Conservation (phyloP, 2,113 vertebrate genomes). For the Pachypanchax playfairii region DNA sequence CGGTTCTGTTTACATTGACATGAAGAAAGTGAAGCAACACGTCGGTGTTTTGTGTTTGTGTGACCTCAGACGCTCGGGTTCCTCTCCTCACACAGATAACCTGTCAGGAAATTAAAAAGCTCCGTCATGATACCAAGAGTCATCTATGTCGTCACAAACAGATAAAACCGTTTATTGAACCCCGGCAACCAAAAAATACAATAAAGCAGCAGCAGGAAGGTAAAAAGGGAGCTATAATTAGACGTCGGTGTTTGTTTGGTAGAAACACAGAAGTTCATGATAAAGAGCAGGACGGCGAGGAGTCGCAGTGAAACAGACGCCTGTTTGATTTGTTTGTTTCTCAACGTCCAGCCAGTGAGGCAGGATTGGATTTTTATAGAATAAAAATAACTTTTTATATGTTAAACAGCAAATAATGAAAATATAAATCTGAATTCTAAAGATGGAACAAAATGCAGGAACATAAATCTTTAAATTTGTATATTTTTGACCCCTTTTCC, state of each 20-base stretch:
- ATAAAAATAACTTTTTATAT: too few species aligned
- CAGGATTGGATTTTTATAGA: too few species aligned
- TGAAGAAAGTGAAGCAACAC: slow-evolving; percentile 25
- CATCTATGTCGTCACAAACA: slow-evolving; percentile 40
- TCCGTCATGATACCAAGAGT: slow-evolving; percentile 24
- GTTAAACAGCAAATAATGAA: too few species aligned
- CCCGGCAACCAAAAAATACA: slow-evolving; percentile 59
- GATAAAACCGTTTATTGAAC: slow-evolving; percentile 78
- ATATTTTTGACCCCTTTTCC: too few species aligned
- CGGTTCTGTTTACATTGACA: neutral
- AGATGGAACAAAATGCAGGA: too few species aligned
- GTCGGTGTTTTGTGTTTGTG: slow-evolving; percentile 29
- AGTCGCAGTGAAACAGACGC: slow-evolving; percentile 1
- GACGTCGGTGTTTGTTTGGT: slow-evolving; percentile 22
- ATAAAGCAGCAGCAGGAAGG: slow-evolving; percentile 57
- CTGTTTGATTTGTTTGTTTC: slow-evolving; percentile 13
- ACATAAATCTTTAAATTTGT: too few species aligned
- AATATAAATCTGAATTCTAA: too few species aligned
- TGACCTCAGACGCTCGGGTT: slow-evolving; percentile 14
- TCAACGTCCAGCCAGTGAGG: neutral
- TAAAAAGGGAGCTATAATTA: slow-evolving; percentile 58
- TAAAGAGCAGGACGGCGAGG: slow-evolving; percentile 1
- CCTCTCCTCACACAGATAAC: slow-evolving; percentile 54
- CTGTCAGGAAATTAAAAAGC: slow-evolving; percentile 80
- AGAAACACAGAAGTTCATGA: slow-evolving; percentile 19